These are phyloP conservation scores for Conger conger DNA, from an alignment of 2,113 vertebrate species.

Conservation along the genomic window DNA sequence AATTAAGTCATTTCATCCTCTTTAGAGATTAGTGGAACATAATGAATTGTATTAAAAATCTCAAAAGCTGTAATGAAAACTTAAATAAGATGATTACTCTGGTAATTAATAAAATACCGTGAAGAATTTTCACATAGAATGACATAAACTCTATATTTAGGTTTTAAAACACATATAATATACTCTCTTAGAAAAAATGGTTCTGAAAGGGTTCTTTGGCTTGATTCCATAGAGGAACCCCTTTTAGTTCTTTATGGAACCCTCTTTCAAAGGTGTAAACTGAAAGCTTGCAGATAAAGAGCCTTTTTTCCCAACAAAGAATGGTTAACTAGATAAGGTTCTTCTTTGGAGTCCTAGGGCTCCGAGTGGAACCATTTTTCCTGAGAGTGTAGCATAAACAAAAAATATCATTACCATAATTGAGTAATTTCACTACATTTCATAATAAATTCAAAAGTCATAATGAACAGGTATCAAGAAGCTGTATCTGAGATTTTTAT, in stretches of 20 bases:
- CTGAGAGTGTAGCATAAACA: background rate
- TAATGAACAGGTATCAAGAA: background rate
- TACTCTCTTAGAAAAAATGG: no score
- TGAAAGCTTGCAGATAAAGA: no score
- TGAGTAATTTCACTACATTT: background rate
- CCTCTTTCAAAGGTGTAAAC: no score
- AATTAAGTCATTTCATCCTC: conserved; percentile 64
- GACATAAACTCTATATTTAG: conserved; percentile 55
- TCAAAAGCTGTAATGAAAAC: conserved; percentile 62
- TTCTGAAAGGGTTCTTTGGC: no score
- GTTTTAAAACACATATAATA: conserved; percentile 22
- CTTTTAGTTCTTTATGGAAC: no score
- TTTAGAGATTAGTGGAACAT: conserved; percentile 63
- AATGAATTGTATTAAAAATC: conserved; percentile 67
- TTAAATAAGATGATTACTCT: conserved; percentile 55
- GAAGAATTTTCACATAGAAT: conserved; percentile 53
- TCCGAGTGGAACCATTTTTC: no score
- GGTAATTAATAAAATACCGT: conserved; percentile 52
- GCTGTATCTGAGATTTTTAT: background rate
- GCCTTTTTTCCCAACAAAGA: no score
- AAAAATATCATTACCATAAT: background rate
- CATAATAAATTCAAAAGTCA: background rate
- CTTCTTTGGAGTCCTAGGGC: no score
- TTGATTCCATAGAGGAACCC: no score
- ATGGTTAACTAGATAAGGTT: no score